These are phyloP conservation scores for Shinisaurus crocodilurus DNA, from an alignment of 2,113 vertebrate genomes.

Conservation along the genomic window DNA sequence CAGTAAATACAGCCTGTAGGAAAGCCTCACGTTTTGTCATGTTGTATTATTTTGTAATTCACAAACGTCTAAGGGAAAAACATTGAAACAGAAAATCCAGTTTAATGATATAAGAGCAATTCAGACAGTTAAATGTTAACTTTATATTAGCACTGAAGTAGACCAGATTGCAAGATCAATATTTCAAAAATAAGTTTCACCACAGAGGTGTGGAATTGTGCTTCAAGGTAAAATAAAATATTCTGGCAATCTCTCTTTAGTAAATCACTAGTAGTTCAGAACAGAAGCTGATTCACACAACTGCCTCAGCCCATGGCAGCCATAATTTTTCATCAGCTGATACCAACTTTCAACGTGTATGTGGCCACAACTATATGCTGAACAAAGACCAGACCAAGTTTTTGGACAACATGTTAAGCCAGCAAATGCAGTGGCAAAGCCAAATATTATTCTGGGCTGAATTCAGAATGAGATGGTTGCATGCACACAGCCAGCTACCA, in stretches of 20 bases:
- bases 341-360: not conserved
- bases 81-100: not conserved
- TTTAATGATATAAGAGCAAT: not conserved
- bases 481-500: not conserved
- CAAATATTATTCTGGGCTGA: not conserved
- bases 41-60: constrained; percentile 15
- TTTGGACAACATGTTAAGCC: not conserved
- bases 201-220: not conserved
- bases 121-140: not conserved
- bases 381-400: not conserved
- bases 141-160: not conserved
- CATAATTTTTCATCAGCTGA: not conserved
- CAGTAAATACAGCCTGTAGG: constrained; percentile 78
- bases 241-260: not conserved
- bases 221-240: not conserved
- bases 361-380: not conserved
- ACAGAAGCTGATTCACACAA: not conserved
- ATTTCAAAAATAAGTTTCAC: not conserved
- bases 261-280: not conserved
- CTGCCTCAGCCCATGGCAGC: not conserved
- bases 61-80: constrained; percentile 33
- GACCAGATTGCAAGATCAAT: not conserved
- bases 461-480: too few relatives aligned
- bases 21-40: constrained; percentile 86
- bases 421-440: not conserved